These are phyloP conservation scores for Acestrorhynchus altus DNA, from an alignment of 2,797 vertebrate genomes.

Conservation along the genomic window DNA sequence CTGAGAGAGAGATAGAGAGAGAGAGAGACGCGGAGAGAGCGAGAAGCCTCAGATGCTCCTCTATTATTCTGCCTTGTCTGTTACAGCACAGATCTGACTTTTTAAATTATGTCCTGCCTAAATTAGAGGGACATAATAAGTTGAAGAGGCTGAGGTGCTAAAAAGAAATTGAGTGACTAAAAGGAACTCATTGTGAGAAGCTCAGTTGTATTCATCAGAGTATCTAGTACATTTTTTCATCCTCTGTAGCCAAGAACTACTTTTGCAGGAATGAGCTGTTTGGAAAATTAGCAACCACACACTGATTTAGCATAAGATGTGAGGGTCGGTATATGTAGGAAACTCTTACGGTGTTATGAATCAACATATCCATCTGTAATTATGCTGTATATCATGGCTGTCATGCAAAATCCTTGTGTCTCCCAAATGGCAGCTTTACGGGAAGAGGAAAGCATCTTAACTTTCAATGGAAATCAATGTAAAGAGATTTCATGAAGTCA, in stretches of 20 bases:
- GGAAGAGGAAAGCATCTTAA: too few species aligned
- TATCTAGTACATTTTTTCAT: too few species aligned
- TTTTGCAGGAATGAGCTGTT: too few species aligned
- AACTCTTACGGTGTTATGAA: too few species aligned
- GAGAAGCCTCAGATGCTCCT: conserved; percentile 36
- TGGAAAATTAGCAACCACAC: too few species aligned
- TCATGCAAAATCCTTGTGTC: too few species aligned
- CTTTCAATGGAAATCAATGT: too few species aligned
- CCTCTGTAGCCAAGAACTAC: background rate
- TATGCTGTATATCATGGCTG: too few species aligned
- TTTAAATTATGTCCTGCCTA: conserved; percentile 41
- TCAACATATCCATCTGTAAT: too few species aligned
- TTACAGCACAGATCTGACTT: conserved; percentile 30
- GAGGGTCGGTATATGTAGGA: too few species aligned
- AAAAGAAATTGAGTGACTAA: background rate
- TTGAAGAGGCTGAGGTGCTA: background rate
- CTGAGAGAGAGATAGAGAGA: conserved; percentile 52
- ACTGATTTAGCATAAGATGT: background rate
- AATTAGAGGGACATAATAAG: conserved; percentile 52
- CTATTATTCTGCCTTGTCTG: conserved; percentile 27
- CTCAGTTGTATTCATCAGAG: background rate
- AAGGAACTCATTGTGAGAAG: background rate
- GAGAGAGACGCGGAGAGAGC: conserved; percentile 56
- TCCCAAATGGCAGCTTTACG: too few species aligned
- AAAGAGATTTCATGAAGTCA: too few species aligned